phyloP scores from a whole-genome alignment of 2,888 invertebrate genomes.

The Sesia bembeciformis region DNA sequence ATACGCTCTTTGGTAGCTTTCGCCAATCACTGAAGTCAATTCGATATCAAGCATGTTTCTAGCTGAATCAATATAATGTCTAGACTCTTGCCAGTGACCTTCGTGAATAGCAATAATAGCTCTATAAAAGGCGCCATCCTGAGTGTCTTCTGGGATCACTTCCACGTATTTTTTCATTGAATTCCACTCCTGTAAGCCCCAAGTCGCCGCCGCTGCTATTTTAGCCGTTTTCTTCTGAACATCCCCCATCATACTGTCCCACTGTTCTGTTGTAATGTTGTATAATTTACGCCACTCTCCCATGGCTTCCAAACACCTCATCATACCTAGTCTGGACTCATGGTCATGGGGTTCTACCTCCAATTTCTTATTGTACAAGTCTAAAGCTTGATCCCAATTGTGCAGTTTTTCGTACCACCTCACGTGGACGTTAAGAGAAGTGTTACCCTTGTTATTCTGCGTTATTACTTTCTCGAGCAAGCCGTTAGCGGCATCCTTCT shows the following conservation, averaged over 20 bases:
- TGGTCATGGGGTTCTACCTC: constrained; percentile 79
- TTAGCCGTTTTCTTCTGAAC: constrained; percentile 82
- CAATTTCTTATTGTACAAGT: constrained; percentile 87
- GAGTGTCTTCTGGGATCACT: constrained; percentile 90
- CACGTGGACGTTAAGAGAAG: constrained; percentile 74
- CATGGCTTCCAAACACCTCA: constrained; percentile 96
- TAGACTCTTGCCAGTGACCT: constrained; percentile 80
- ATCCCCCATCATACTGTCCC: constrained; percentile 63
- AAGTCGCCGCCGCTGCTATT: constrained; percentile 94
- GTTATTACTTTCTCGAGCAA: constrained; percentile 90
- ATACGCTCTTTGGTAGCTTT: constrained; percentile 95
- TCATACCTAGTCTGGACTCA: constrained; percentile 91
- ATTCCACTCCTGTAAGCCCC: constrained; percentile 96
- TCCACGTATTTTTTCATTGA: constrained; percentile 93
- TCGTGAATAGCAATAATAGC: constrained; percentile 93
- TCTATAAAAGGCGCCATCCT: constrained; percentile 96
- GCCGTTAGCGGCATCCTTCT: constrained; percentile 97
- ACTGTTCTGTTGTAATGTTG: constrained; percentile 81
- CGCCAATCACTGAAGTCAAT: constrained; percentile 95
- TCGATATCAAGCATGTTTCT: constrained; percentile 95
- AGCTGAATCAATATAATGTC: constrained; percentile 91
- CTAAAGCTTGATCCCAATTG: constrained; percentile 97
- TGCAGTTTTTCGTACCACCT: constrained; percentile 99
- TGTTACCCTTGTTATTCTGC: constrained; percentile 79
- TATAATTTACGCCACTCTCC: constrained; percentile 97